These are phyloP conservation scores for Pseudococcus jackbeardsleyi DNA, from an alignment of 2,888 invertebrate genomes.

Conservation along the genomic window DNA sequence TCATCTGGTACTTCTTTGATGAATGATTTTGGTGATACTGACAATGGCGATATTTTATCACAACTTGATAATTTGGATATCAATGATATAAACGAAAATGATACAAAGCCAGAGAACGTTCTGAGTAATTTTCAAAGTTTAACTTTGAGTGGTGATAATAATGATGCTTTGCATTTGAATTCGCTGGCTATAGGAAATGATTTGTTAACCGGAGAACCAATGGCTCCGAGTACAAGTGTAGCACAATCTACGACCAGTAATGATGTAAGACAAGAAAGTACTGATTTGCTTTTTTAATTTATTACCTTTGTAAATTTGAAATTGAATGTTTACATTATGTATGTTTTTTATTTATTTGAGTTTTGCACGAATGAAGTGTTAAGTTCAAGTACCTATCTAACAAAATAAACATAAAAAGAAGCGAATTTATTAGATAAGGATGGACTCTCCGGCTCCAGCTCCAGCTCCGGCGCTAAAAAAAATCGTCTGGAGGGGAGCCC, in stretches of 20 bases:
- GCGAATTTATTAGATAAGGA: no score
- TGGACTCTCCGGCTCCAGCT: no score
- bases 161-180: neutral
- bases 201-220: conserved; percentile 36
- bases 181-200: neutral
- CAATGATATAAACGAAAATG: conserved; percentile 7
- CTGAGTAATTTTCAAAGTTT: conserved; percentile 38
- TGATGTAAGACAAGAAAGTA: neutral
- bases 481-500: no score
- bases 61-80: conserved; percentile 32
- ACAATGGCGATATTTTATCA: neutral
- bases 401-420: no score
- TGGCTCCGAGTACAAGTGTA: neutral
- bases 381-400: no score
- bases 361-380: no score
- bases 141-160: neutral
- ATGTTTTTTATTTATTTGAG: no score
- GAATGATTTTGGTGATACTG: neutral
- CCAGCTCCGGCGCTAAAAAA: no score
- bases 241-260: neutral
- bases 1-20: conserved; percentile 5
- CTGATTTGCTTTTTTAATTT: conserved; percentile 27
- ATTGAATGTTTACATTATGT: no score
- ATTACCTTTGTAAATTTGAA: no score
- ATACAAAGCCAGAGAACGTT: neutral